A percentile compares a stretch with the other conserved stretches of the same genome.
These are phyloP conservation scores for Cepaea hortensis DNA, from an alignment of 2,888 invertebrate species.

Conservation along the genomic window DNA sequence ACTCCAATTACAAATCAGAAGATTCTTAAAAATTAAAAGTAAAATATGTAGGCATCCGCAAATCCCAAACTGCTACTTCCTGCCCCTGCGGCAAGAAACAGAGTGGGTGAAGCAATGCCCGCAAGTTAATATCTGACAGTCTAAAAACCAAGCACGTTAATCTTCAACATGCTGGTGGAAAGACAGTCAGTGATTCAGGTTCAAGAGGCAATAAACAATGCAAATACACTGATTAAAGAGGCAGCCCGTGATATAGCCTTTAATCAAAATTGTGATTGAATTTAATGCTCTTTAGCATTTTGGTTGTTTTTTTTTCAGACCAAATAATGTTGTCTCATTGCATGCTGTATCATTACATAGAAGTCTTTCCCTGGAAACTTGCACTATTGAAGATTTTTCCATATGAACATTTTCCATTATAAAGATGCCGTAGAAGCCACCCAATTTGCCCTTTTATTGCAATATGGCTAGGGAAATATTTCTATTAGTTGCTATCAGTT, in stretches of 20 bases:
- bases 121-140: constrained; percentile 34
- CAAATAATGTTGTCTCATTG: too few species aligned
- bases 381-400: too few species aligned
- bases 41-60: constrained; percentile 36
- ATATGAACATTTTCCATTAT: neutral
- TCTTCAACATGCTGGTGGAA: constrained; percentile 19
- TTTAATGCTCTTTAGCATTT: too few species aligned
- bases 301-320: too few species aligned
- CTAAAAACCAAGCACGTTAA: constrained; percentile 31
- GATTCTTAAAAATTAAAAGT: neutral
- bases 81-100: constrained; percentile 35
- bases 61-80: constrained; percentile 41
- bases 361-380: too few species aligned
- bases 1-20: neutral
- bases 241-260: neutral
- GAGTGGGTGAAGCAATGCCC: constrained; percentile 44
- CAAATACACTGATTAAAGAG: neutral
- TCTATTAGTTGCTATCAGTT: too few species aligned
- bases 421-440: too few species aligned
- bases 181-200: neutral
- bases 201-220: neutral
- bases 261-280: neutral
- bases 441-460: too few species aligned
- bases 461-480: too few species aligned
- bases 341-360: too few species aligned